phyloP scores from a whole-genome alignment of 2,888 invertebrate species.

The Tinea trinotella region DNA sequence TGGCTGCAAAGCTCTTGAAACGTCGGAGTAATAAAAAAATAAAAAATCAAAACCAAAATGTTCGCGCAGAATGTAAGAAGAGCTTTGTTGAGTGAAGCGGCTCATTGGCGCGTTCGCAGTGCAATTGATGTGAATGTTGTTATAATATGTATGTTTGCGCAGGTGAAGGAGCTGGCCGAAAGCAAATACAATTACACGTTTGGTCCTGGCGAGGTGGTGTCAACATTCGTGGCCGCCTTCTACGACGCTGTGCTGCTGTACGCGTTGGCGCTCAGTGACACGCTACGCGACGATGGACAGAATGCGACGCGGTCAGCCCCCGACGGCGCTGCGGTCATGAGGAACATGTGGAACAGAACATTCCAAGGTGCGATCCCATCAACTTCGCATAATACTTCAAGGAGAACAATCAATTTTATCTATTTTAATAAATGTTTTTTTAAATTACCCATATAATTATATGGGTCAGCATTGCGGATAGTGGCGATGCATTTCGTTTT shows the following conservation, averaged over 20 bases:
- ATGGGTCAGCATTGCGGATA: too few species aligned
- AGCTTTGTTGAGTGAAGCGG: too few species aligned
- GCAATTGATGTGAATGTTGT: too few species aligned
- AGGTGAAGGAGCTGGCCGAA: slow-evolving; percentile 79
- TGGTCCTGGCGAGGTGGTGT: slow-evolving; percentile 83
- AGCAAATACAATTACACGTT: slow-evolving; percentile 81
- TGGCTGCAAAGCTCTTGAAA: too few species aligned
- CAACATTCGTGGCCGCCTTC: slow-evolving; percentile 94
- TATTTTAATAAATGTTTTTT: slow-evolving; percentile 24
- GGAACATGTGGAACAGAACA: slow-evolving; percentile 88
- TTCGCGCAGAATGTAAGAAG: too few species aligned
- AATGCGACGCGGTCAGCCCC: slow-evolving; percentile 67
- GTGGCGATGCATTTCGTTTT: too few species aligned
- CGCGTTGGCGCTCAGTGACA: slow-evolving; percentile 91
- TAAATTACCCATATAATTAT: too few species aligned
- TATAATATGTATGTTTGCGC: slow-evolving; percentile 23
- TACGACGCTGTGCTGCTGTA: slow-evolving; percentile 97
- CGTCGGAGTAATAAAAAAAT: too few species aligned
- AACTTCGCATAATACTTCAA: too few species aligned
- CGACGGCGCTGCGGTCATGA: slow-evolving; percentile 88
- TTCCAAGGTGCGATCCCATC: slow-evolving; percentile 87
- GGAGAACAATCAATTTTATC: not conserved
- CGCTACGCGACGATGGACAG: slow-evolving; percentile 69
- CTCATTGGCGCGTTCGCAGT: too few species aligned
- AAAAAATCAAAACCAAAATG: too few species aligned